These are phyloP conservation scores for Sinocyclocheilus grahami DNA, from an alignment of 2,113 vertebrate genomes.

Conservation along the genomic window DNA sequence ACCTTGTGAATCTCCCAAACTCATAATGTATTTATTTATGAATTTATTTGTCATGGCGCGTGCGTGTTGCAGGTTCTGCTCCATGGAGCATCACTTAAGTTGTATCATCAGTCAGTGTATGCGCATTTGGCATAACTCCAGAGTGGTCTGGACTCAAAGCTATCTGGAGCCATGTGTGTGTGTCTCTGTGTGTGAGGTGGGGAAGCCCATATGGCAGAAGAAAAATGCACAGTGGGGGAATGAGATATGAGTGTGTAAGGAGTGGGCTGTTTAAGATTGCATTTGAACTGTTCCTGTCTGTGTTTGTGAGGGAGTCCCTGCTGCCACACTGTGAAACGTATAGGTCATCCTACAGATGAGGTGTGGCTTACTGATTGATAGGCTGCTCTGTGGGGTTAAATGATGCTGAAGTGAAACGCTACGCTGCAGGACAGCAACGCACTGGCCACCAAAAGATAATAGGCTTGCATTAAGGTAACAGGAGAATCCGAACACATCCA, in stretches of 20 bases:
- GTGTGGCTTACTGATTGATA: conserved; percentile 21
- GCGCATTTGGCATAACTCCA: background rate
- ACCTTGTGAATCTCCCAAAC: background rate
- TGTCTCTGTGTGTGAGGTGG: background rate
- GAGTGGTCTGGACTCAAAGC: conserved; percentile 5
- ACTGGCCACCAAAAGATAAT: conserved; percentile 11
- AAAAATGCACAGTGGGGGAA: conserved; percentile 11
- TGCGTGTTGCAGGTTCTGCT: background rate
- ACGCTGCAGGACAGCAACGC: conserved; percentile 56
- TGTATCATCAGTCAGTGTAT: background rate
- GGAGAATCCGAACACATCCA: background rate
- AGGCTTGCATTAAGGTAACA: conserved; percentile 30
- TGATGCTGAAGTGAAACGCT: conserved; percentile 61
- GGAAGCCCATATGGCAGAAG: conserved; percentile 23
- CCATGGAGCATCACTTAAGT: background rate
- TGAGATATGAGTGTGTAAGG: background rate
- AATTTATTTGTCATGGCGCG: background rate
- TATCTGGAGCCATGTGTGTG: background rate
- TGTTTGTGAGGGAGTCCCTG: conserved; percentile 11
- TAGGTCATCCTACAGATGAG: background rate
- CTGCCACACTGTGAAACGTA: background rate
- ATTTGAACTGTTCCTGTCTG: background rate
- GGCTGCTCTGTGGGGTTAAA: conserved; percentile 68
- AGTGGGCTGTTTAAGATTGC: conserved; percentile 10
- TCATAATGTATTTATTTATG: background rate